Evolutionary conservation across 2,888 invertebrate species (phyloP).

Genomic region (Drosophila atripex): DNA sequence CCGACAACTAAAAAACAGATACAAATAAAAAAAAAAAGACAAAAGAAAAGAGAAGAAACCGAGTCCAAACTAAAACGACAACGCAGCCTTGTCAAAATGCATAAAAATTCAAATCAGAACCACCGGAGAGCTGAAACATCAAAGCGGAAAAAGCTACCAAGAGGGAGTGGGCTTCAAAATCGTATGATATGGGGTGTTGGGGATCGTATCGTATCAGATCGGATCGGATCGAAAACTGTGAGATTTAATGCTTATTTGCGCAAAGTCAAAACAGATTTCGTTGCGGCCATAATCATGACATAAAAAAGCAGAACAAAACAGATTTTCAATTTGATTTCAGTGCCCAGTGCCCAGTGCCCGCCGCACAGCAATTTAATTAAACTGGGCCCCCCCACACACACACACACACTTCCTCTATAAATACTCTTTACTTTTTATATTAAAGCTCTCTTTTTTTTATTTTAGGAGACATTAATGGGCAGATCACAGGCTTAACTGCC

Average conservation of each 20-base stretch:
- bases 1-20: constrained; percentile 21
- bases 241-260: constrained; percentile 81
- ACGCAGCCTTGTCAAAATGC: constrained; percentile 70
- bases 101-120: constrained; percentile 77
- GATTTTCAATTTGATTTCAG: constrained; percentile 79
- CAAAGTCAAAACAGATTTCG: constrained; percentile 79
- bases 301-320: constrained; percentile 79
- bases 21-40: constrained; percentile 1
- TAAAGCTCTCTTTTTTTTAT: neutral
- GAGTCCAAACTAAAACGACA: constrained; percentile 17
- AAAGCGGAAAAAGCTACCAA: constrained; percentile 35
- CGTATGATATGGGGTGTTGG: constrained; percentile 2
- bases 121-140: constrained; percentile 28
- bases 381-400: constrained; percentile 18
- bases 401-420: neutral
- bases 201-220: constrained; percentile 4
- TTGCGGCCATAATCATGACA: constrained; percentile 76
- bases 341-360: constrained; percentile 52
- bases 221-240: constrained; percentile 53
- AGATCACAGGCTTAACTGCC: too few species aligned
- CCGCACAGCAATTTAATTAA: constrained; percentile 73
- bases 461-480: constrained; percentile 1
- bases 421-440: too few species aligned
- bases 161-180: constrained; percentile 28
- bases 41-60: neutral